Evolutionary conservation across 53 echinoderm and acorn worm genomes (phyloP).

Genomic region (Temnopleurus reevesii): DNA sequence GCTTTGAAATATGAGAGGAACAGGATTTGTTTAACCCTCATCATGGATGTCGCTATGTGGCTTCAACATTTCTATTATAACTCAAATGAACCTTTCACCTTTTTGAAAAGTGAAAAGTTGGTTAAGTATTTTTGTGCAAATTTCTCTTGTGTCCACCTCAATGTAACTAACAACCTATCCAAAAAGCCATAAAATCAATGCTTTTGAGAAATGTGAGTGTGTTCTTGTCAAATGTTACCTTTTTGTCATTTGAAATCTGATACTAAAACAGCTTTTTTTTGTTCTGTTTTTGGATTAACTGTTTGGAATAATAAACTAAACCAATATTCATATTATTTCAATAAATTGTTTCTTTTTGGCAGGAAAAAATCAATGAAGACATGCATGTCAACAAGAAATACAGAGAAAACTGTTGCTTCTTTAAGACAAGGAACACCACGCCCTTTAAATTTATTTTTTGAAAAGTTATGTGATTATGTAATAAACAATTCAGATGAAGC

Average conservation of each 20-base stretch:
- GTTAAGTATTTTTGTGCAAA: neutral
- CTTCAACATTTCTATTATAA: neutral
- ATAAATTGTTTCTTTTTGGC: neutral
- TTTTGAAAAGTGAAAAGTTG: neutral
- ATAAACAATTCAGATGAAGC: too few relatives aligned
- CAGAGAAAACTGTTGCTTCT: neutral
- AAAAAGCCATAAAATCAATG: neutral
- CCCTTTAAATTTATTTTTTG: neutral
- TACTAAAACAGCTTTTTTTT: neutral
- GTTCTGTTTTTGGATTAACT: neutral
- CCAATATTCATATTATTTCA: neutral
- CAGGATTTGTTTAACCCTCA: neutral
- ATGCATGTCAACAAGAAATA: conserved; percentile 12
- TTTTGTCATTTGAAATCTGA: neutral
- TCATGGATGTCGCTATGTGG: neutral
- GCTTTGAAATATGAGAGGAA: neutral
- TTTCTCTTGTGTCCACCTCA: neutral
- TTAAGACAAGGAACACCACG: neutral
- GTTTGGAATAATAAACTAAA: conserved; percentile 12
- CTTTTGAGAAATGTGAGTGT: neutral
- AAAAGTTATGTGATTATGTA: neutral
- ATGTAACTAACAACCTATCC: conserved; percentile 18
- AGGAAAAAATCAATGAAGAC: neutral
- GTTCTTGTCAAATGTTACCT: neutral
- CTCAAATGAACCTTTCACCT: neutral